Conservation (phyloP, 1,140 invertebrate species). For the Aphaenogaster rudis region DNA sequence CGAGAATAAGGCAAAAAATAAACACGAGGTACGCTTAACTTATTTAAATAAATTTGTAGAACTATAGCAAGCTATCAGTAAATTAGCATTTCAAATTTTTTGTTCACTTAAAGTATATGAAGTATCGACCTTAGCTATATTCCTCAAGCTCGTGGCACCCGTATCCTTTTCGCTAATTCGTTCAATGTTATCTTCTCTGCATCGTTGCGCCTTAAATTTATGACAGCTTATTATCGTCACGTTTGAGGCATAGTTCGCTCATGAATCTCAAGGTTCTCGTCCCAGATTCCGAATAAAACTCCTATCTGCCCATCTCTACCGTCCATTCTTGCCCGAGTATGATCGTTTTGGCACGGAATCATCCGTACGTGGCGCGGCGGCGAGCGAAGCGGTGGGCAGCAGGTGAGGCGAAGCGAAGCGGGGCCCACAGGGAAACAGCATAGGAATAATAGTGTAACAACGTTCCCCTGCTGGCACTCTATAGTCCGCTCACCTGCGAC, state of each 20-base stretch:
- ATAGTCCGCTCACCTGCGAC: slow-evolving; percentile 81
- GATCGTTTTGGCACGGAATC: slow-evolving; percentile 59
- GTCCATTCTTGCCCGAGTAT: slow-evolving; percentile 30
- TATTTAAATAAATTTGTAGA: neutral
- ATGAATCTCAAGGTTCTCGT: slow-evolving; percentile 16
- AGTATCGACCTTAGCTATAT: neutral
- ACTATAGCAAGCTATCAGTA: neutral
- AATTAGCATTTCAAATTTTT: neutral
- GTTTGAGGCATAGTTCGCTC: neutral
- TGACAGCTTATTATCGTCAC: neutral
- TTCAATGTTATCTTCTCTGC: slow-evolving; percentile 1
- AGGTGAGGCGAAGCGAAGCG: slow-evolving; percentile 80
- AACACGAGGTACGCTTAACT: neutral
- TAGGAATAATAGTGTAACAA: slow-evolving; percentile 83
- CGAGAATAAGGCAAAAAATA: neutral
- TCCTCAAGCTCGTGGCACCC: neutral
- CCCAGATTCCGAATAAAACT: slow-evolving; percentile 48
- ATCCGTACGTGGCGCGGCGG: slow-evolving; percentile 48
- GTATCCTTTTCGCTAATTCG: neutral
- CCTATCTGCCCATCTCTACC: slow-evolving; percentile 36
- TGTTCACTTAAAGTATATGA: neutral
- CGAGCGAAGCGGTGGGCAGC: slow-evolving; percentile 61
- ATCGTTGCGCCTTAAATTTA: slow-evolving; percentile 13
- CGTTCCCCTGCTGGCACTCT: slow-evolving; percentile 81
- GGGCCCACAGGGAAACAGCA: slow-evolving; percentile 76